phyloP scores from a whole-genome alignment of 2,797 vertebrate genomes.

The Phrynocephalus guinanensis region DNA sequence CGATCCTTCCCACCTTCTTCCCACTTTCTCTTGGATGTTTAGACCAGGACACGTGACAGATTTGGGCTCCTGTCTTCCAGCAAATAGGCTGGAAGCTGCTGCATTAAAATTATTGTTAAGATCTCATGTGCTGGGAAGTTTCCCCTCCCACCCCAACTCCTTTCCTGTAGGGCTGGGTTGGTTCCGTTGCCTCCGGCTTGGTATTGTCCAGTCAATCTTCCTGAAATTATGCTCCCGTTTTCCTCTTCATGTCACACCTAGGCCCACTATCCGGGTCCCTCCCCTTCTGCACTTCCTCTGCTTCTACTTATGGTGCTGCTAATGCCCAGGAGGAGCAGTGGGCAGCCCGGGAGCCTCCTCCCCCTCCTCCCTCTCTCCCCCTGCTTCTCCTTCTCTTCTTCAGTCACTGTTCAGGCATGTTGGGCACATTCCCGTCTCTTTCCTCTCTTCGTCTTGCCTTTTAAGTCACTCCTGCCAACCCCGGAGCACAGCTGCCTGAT shows the following conservation, averaged over 20 bases:
- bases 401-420: not conserved
- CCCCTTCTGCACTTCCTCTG: not conserved
- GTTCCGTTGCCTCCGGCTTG: not conserved
- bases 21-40: not conserved
- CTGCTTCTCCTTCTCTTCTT: not conserved
- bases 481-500: not conserved
- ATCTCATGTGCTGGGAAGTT: too few species aligned
- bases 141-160: not conserved
- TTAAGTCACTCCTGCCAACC: not conserved
- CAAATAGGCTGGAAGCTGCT: not conserved
- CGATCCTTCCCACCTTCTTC: not conserved
- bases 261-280: not conserved
- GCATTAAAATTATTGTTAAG: not conserved
- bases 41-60: not conserved
- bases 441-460: conserved; percentile 19
- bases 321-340: not conserved
- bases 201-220: conserved; percentile 1
- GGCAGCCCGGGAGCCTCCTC: not conserved
- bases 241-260: not conserved
- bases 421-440: not conserved
- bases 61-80: not conserved
- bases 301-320: not conserved
- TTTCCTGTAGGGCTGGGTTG: not conserved
- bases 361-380: not conserved
- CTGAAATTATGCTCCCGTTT: conserved; percentile 22